phyloP scores from a whole-genome alignment of 2,888 invertebrate species.

The Drosophila mulleri region DNA sequence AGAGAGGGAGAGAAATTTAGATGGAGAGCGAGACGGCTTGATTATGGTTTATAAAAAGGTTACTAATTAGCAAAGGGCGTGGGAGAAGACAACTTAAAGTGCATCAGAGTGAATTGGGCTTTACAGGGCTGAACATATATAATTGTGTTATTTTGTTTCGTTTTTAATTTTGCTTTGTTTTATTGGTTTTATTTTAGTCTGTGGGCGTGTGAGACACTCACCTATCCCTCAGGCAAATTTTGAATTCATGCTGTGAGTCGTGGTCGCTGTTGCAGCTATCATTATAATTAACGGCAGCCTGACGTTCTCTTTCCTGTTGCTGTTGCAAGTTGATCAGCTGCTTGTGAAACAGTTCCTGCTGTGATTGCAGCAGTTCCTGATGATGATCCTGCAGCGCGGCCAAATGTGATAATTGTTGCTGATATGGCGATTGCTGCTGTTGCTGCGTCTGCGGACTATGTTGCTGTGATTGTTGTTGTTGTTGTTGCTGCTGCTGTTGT shows the following conservation, averaged over 20 bases:
- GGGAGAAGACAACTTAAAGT: conserved; percentile 13
- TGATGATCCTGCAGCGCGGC: conserved; percentile 72
- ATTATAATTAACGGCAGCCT: conserved; percentile 51
- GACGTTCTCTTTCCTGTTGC: conserved; percentile 50
- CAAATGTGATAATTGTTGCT: conserved; percentile 67
- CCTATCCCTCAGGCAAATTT: conserved; percentile 84
- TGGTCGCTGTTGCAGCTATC: conserved; percentile 70
- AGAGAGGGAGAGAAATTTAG: too few species aligned
- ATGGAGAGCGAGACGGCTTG: conserved; percentile 1
- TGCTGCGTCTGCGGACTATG: conserved; percentile 24
- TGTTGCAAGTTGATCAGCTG: conserved; percentile 74
- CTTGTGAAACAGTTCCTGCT: conserved; percentile 80
- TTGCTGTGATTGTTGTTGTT: conserved; percentile 11
- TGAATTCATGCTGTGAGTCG: conserved; percentile 81
- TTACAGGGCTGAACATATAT: not conserved
- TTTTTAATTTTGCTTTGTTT: too few species aligned
- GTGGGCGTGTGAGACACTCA: conserved; percentile 77
- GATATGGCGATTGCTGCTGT: conserved; percentile 62
- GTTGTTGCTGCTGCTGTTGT: conserved; percentile 26
- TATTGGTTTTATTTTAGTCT: not conserved
- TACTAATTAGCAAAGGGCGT: conserved; percentile 32
- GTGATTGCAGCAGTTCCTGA: conserved; percentile 67
- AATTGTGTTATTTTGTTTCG: not conserved
- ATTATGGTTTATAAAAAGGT: conserved; percentile 27
- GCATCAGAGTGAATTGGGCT: not conserved